phyloP scores from a whole-genome alignment of 1,140 invertebrate genomes.

The Drosophila watanabei region DNA sequence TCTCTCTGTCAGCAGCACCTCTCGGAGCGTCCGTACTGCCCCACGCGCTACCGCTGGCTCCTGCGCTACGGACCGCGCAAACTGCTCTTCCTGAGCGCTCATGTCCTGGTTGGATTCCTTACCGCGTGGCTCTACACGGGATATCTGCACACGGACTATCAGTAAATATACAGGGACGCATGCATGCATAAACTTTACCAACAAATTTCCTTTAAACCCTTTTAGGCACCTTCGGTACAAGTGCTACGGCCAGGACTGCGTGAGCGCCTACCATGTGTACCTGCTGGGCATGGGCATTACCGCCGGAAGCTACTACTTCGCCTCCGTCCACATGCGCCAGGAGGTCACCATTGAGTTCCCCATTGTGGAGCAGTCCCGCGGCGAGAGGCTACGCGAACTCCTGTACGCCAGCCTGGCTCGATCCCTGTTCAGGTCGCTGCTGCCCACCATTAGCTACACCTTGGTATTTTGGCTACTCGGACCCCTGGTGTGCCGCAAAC shows the following conservation, averaged over 20 bases:
- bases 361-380: conserved; percentile 89
- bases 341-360: conserved; percentile 88
- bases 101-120: conserved; percentile 87
- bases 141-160: conserved; percentile 86
- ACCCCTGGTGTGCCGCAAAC: conserved; percentile 24
- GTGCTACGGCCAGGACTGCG: conserved; percentile 77
- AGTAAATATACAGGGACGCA: conserved; percentile 57
- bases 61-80: conserved; percentile 62
- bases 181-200: background rate
- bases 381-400: conserved; percentile 88
- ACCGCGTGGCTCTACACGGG: conserved; percentile 88
- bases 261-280: conserved; percentile 88
- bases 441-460: conserved; percentile 88
- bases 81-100: conserved; percentile 85
- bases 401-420: conserved; percentile 87
- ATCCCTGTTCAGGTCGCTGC: conserved; percentile 87
- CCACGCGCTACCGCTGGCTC: conserved; percentile 87
- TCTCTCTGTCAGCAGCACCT: conserved; percentile 88
- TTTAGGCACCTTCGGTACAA: conserved; percentile 58
- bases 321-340: conserved; percentile 87
- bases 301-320: conserved; percentile 90
- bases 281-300: conserved; percentile 89
- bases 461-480: conserved; percentile 62
- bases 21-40: conserved; percentile 85
- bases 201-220: background rate